Percentiles rank a stretch among this genome's conserved stretches.
phyloP scores from a whole-genome alignment of 2,888 invertebrate genomes.

The Merodon equestris region DNA sequence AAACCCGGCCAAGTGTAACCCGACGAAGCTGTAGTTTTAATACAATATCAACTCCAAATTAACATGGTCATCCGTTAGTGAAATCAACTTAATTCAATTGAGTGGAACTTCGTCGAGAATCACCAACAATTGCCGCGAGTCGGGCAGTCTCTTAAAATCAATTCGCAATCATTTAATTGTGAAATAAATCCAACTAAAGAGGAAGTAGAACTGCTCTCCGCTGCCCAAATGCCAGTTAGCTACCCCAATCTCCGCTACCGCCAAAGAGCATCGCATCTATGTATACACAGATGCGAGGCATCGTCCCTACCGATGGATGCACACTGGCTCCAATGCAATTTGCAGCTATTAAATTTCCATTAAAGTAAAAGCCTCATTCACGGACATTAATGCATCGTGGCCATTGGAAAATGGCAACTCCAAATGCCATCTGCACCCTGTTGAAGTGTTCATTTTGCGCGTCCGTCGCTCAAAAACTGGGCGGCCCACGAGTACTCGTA shows the following conservation, averaged over 20 bases:
- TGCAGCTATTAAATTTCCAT: slow-evolving; percentile 68
- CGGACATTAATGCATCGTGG: slow-evolving; percentile 65
- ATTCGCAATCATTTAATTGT: slow-evolving; percentile 61
- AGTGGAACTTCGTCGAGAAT: neutral
- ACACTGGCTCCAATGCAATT: slow-evolving; percentile 53
- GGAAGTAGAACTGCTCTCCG: too few relatives aligned
- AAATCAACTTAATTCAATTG: slow-evolving; percentile 27
- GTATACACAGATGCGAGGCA: too few relatives aligned
- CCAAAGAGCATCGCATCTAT: too few relatives aligned
- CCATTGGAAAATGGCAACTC: slow-evolving; percentile 64
- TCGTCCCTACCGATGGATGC: too few relatives aligned
- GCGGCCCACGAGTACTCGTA: too few relatives aligned
- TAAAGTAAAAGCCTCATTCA: slow-evolving; percentile 68
- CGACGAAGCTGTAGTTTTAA: slow-evolving; percentile 6
- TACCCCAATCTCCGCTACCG: neutral
- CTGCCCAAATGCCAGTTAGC: neutral
- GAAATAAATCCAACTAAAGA: slow-evolving; percentile 47
- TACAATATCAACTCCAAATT: slow-evolving; percentile 21
- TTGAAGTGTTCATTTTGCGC: slow-evolving; percentile 46
- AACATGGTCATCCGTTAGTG: slow-evolving; percentile 33
- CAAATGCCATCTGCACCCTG: slow-evolving; percentile 63
- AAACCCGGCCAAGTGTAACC: neutral
- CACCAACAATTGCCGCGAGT: slow-evolving; percentile 26
- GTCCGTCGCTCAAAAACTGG: slow-evolving; percentile 25
- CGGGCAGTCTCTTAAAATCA: slow-evolving; percentile 48